These are phyloP conservation scores for Melikaiella ostensackeni DNA, from an alignment of 2,888 invertebrate genomes.

Conservation along the genomic window DNA sequence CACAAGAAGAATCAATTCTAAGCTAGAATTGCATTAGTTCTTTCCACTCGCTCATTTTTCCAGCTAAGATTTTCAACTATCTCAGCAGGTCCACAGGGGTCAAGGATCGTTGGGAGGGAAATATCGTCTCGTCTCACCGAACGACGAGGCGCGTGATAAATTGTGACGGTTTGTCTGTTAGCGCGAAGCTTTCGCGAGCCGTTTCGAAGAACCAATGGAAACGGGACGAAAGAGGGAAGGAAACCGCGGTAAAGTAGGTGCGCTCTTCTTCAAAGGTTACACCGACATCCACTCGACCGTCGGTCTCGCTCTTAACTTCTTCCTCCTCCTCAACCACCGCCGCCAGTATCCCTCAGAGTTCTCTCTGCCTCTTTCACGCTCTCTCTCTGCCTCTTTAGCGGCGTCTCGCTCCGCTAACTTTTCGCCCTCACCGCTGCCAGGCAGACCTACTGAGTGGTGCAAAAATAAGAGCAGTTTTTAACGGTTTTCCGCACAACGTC, in stretches of 20 bases:
- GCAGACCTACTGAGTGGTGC: constrained; percentile 33
- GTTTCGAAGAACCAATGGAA: constrained; percentile 54
- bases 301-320: constrained; percentile 39
- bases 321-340: constrained; percentile 43
- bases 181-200: constrained; percentile 54
- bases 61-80: constrained; percentile 14
- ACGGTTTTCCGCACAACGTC: constrained; percentile 25
- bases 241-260: constrained; percentile 52
- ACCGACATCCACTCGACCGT: constrained; percentile 52
- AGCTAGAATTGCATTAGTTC: too few species aligned
- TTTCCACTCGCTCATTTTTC: too few species aligned
- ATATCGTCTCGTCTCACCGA: constrained; percentile 53
- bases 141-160: constrained; percentile 57
- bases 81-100: constrained; percentile 14
- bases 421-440: constrained; percentile 44
- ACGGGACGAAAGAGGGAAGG: constrained; percentile 53
- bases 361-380: constrained; percentile 40
- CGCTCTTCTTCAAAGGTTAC: constrained; percentile 55
- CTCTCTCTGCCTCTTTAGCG: constrained; percentile 44
- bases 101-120: constrained; percentile 43
- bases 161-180: constrained; percentile 55
- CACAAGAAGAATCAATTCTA: too few species aligned
- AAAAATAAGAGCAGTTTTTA: constrained; percentile 27
- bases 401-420: constrained; percentile 54
- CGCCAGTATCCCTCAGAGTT: constrained; percentile 44